Percentiles rank a stretch among this genome's conserved stretches.
Evolutionary conservation across 1,140 invertebrate genomes (phyloP).

Genomic region (Amphibalanus amphitrite): DNA sequence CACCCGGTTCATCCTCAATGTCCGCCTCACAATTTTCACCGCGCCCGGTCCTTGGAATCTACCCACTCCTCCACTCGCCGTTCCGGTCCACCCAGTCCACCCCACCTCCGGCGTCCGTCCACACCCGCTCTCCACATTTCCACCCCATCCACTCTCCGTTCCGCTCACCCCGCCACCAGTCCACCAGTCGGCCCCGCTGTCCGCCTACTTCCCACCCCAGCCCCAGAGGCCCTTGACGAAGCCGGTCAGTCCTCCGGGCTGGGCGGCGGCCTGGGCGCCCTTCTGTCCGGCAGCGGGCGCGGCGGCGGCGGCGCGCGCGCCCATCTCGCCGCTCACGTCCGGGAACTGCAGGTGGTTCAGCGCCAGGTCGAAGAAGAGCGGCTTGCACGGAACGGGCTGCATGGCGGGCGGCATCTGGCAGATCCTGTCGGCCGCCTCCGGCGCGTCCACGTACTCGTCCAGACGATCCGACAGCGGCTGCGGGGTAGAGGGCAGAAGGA

Average conservation of each 20-base stretch:
- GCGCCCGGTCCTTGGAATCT: too few species aligned
- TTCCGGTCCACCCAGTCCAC: too few species aligned
- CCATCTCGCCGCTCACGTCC: constrained; percentile 61
- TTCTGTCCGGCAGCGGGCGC: constrained; percentile 28
- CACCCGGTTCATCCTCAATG: too few species aligned
- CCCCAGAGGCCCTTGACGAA: constrained; percentile 88
- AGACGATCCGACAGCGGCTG: constrained; percentile 59
- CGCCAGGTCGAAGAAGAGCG: constrained; percentile 89
- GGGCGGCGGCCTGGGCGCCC: constrained; percentile 22
- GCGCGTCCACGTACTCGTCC: constrained; percentile 68
- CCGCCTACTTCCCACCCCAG: constrained; percentile 48
- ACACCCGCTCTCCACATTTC: too few species aligned
- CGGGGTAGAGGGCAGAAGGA: too few species aligned
- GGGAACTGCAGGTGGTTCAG: constrained; percentile 82
- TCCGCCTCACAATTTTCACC: too few species aligned
- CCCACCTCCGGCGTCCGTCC: too few species aligned
- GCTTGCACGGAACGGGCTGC: constrained; percentile 71
- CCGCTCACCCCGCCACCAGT: too few species aligned
- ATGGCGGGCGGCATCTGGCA: constrained; percentile 40
- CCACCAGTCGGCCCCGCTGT: too few species aligned
- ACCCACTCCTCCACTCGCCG: too few species aligned
- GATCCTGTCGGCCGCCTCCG: constrained; percentile 28
- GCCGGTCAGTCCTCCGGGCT: constrained; percentile 50
- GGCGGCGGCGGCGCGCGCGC: constrained; percentile 37
- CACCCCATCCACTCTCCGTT: too few species aligned